Evolutionary conservation across 2,888 invertebrate genomes (phyloP), one percentile per base, ranked within the genome.

Genomic region (Drosophila parthenogenetica): DNA sequence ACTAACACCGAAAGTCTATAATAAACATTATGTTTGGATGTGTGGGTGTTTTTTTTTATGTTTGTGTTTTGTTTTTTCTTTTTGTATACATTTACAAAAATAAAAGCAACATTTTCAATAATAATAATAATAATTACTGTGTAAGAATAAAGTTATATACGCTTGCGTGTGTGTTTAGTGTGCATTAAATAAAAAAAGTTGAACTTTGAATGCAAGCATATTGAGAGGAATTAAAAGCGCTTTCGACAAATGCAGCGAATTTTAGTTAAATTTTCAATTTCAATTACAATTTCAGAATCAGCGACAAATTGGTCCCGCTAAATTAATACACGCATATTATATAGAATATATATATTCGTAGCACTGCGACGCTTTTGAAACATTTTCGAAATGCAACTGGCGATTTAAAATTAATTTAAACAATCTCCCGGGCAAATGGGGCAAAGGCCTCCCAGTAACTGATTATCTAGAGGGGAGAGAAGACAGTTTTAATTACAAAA

Each of bases 371-470:
- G 64, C 69, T 54, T 39, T 35, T 63, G 35, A 43, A 76, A 65
- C 72, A 66, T 60, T 55, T 63, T 75, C 62, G 59, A 84, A 81
- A 67, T 83, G 84, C 81, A 68, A 58, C 39, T 57, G 55, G 55
- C 57, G 60, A 58, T 58, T 50, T 46, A 7, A 64, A 73, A 59
- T 53, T 19, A 63, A 87, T 74, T 96, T 95, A 97, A 93, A 95
- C 96, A 92, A 98, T 97, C 78, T 97, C 96, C 91, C 97, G 96
- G 19, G 98, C 98, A 92, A 98, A 98, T 0, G 99, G 99, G 81
- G 98, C 93, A 93, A 99, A 99, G 19, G 96, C 95, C 93, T 99
- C 98, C 99, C 99, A 90, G 77, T 90, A 91, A 53, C 89, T 90
- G 43, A 91, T 90, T 5, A 92, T 90, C 92, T 91, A 8, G 2